A percentile compares a stretch with the other conserved stretches of the same genome.
Evolutionary conservation across 2,888 invertebrate genomes (phyloP).

Genomic region (Cylindroiulus punctatus): DNA sequence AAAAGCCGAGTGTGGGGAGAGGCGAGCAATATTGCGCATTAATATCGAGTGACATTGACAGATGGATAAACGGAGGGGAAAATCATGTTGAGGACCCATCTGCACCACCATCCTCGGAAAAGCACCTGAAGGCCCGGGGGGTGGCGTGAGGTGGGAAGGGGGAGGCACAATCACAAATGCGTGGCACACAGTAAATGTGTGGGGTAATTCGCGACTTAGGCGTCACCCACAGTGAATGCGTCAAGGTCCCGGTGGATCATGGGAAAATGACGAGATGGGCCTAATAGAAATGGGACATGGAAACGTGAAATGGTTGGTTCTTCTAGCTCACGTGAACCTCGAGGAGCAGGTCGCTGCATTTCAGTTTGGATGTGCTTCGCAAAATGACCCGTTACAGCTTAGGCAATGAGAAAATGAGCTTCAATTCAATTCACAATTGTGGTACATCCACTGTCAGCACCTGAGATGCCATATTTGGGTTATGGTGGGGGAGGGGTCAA

Average conservation of each 20-base stretch:
- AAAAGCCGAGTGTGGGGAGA: constrained; percentile 36
- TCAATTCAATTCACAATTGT: too few relatives aligned
- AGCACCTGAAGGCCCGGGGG: not conserved
- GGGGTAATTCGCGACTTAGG: not conserved
- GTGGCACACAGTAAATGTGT: not conserved
- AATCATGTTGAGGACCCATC: constrained; percentile 40
- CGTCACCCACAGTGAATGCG: too few relatives aligned
- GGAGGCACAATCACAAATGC: not conserved
- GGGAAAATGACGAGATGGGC: not conserved
- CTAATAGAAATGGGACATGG: not conserved
- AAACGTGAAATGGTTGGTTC: too few relatives aligned
- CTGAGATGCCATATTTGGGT: too few relatives aligned
- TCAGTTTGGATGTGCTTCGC: too few relatives aligned
- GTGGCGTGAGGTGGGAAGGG: not conserved
- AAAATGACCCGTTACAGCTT: too few relatives aligned
- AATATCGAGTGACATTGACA: constrained; percentile 38
- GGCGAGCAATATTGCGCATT: constrained; percentile 34
- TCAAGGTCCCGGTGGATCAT: not conserved
- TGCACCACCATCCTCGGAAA: constrained; percentile 26
- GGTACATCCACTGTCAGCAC: too few relatives aligned
- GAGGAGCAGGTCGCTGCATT: too few relatives aligned
- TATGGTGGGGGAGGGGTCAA: too few relatives aligned
- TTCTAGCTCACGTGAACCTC: too few relatives aligned
- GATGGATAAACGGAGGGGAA: constrained; percentile 1
- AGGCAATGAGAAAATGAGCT: too few relatives aligned